Percentiles rank a stretch among this genome's conserved stretches.
Conservation (phyloP, 2,113 vertebrate genomes). For the Tympanuchus pallidicinctus region DNA sequence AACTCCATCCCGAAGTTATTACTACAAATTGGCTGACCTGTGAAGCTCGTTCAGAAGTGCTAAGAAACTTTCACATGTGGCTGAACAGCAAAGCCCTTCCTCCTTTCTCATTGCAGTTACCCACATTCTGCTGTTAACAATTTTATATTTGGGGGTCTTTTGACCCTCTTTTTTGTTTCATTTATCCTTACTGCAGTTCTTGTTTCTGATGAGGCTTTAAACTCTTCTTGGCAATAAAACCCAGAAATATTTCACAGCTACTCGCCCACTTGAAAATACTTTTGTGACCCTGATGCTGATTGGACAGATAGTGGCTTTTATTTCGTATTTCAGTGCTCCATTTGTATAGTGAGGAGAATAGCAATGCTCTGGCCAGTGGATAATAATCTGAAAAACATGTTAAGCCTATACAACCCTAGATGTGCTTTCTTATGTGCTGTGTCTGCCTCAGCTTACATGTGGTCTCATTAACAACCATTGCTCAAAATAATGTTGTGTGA, state of each 20-base stretch:
- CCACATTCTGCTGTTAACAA: not conserved
- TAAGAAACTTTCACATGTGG: not conserved
- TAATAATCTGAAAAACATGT: constrained; percentile 27
- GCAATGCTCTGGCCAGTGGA: not conserved
- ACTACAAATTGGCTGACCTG: not conserved
- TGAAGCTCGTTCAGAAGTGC: not conserved
- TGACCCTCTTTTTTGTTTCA: not conserved
- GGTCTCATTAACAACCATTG: not conserved
- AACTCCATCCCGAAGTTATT: not conserved
- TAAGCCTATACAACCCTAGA: not conserved
- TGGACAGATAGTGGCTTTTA: not conserved
- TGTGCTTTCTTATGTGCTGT: not conserved
- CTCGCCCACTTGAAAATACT: not conserved
- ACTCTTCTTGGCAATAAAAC: not conserved
- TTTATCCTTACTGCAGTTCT: not conserved
- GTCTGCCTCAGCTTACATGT: not conserved
- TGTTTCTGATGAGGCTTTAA: not conserved
- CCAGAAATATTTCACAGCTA: constrained; percentile 37
- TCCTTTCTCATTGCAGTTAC: not conserved
- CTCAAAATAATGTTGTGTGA: not conserved
- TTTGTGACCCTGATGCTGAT: not conserved
- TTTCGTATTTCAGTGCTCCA: not conserved
- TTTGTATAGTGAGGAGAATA: not conserved
- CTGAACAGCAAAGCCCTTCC: not conserved
- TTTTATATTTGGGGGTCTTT: not conserved